A percentile compares a stretch with the other conserved stretches of the same genome.
Conservation (phyloP, 2,888 invertebrate species). For the Cheilosia grossa region DNA sequence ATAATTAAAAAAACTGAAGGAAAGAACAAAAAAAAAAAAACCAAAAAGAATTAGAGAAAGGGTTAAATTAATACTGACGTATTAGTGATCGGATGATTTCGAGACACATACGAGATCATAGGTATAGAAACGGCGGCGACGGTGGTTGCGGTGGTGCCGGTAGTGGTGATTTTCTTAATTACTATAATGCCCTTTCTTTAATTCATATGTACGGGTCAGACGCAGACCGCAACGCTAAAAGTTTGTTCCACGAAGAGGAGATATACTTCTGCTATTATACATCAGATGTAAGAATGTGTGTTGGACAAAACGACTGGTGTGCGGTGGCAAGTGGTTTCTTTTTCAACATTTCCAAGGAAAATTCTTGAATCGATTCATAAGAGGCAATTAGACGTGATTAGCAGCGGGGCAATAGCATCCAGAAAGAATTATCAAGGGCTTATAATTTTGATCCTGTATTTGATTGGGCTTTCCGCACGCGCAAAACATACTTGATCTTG, state of each 20-base stretch:
- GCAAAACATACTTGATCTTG: not conserved
- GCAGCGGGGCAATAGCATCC: conserved; percentile 45
- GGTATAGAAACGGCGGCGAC: not conserved
- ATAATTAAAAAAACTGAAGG: conserved; percentile 39
- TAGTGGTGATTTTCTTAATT: conserved; percentile 71
- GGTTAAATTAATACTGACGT: conserved; percentile 60
- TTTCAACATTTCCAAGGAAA: conserved; percentile 55
- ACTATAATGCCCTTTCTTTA: conserved; percentile 68
- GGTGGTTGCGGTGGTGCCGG: not conserved
- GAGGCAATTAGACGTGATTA: conserved; percentile 68
- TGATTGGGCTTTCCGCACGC: conserved; percentile 13
- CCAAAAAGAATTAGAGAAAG: conserved; percentile 41
- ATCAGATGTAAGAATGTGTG: not conserved
- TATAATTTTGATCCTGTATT: conserved; percentile 29
- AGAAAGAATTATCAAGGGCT: conserved; percentile 34
- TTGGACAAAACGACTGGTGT: conserved; percentile 26
- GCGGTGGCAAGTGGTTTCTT: conserved; percentile 24
- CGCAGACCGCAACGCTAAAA: conserved; percentile 26
- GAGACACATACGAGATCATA: not conserved
- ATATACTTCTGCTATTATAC: not conserved
- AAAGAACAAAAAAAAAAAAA: conserved; percentile 4
- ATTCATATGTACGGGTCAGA: conserved; percentile 54
- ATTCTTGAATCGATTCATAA: conserved; percentile 58
- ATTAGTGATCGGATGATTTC: conserved; percentile 31
- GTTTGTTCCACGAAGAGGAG: conserved; percentile 9